These are phyloP conservation scores for Caenorhabditis tropicalis DNA, from an alignment of 1,140 invertebrate genomes.

Conservation along the genomic window DNA sequence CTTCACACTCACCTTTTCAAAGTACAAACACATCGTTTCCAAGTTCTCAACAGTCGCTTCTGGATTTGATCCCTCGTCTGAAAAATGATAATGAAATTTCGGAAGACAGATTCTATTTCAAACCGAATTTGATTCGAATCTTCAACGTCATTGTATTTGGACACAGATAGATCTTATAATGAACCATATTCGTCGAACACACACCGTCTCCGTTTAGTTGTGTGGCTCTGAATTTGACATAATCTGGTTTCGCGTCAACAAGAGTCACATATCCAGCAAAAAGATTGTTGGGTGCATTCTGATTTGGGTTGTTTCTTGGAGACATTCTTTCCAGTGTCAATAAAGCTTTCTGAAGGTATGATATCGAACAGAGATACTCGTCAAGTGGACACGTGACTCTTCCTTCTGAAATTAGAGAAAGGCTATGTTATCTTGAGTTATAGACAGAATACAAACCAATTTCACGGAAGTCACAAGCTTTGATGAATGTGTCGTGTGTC, in stretches of 20 bases:
- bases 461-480: background rate
- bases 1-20: background rate
- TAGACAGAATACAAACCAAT: background rate
- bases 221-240: background rate
- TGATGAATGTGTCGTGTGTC: background rate
- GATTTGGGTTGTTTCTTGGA: background rate
- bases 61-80: background rate
- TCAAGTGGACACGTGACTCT: background rate
- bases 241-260: background rate
- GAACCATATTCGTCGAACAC: background rate
- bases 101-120: background rate
- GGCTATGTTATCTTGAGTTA: background rate
- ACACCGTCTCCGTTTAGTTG: background rate
- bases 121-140: conserved; percentile 4
- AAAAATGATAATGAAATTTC: background rate
- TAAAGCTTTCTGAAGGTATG: conserved; percentile 2
- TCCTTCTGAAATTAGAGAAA: background rate
- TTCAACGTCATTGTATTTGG: conserved; percentile 15
- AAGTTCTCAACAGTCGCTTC: background rate
- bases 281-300: background rate
- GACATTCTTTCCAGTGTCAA: conserved; percentile 6
- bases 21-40: background rate
- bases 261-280: background rate
- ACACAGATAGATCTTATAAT: conserved; percentile 19
- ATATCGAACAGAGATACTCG: conserved; percentile 11